These are phyloP conservation scores for Clupea harengus DNA, from an alignment of 2,113 vertebrate species.

Conservation along the genomic window DNA sequence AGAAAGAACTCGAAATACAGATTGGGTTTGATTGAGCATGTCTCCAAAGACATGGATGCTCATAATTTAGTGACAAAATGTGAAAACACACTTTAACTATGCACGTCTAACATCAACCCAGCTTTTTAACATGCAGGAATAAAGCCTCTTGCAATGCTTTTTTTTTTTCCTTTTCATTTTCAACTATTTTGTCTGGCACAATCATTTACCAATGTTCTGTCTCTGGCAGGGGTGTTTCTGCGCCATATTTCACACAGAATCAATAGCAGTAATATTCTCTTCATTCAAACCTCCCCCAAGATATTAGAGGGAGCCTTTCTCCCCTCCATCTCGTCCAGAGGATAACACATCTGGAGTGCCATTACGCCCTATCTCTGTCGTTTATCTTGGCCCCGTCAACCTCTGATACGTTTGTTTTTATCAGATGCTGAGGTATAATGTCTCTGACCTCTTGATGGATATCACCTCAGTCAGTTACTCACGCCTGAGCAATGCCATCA, in stretches of 20 bases:
- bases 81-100: not conserved
- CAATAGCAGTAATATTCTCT: slow-evolving; percentile 45
- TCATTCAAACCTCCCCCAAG: not conserved
- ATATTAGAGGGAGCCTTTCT: not conserved
- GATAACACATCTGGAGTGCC: slow-evolving; percentile 28
- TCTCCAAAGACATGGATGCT: not conserved
- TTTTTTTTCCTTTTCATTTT: not conserved
- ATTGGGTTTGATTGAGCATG: not conserved
- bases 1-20: not conserved
- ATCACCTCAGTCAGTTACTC: slow-evolving; percentile 31
- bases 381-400: slow-evolving; percentile 16
- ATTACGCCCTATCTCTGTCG: slow-evolving; percentile 11
- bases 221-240: not conserved
- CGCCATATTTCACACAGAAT: slow-evolving; percentile 29
- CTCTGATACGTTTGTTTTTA: slow-evolving; percentile 15
- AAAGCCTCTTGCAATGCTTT: not conserved
- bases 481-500: slow-evolving; percentile 11
- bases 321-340: not conserved
- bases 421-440: not conserved
- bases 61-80: not conserved
- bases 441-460: slow-evolving; percentile 33
- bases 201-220: not conserved
- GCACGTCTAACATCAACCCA: not conserved
- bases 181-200: not conserved
- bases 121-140: not conserved